These are phyloP conservation scores for Dasypus novemcinctus DNA, from an alignment of 2,113 vertebrate genomes.

Conservation along the genomic window DNA sequence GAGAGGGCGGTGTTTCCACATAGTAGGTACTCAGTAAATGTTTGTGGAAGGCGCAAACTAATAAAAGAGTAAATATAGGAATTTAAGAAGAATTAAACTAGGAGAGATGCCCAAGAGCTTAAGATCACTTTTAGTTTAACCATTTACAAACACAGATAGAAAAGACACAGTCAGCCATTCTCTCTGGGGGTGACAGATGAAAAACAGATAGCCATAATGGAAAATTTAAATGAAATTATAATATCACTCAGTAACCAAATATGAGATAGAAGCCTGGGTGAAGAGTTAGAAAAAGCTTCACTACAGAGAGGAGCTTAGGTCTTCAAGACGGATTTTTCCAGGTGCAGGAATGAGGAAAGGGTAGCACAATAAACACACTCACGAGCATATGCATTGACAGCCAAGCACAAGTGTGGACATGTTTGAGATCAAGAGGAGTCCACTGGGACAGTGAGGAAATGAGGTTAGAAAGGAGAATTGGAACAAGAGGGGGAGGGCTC, in stretches of 20 bases:
- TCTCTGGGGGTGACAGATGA: not conserved
- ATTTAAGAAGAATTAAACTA: conserved; percentile 54
- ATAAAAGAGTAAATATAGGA: conserved; percentile 30
- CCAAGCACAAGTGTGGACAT: rapidly evolving
- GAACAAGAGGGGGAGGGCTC: not conserved
- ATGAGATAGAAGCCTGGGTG: not conserved
- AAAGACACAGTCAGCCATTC: not conserved
- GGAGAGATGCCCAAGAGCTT: conserved; percentile 29
- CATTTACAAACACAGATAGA: conserved; percentile 36
- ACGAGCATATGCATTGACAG: not conserved
- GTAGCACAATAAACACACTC: not conserved
- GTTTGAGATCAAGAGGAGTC: not conserved
- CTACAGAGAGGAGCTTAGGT: not conserved
- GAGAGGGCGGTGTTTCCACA: not conserved
- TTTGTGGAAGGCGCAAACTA: conserved; percentile 32
- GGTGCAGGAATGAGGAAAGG: not conserved
- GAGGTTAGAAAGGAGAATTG: not conserved
- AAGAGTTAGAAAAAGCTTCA: not conserved
- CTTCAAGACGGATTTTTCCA: not conserved
- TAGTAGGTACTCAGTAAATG: conserved; percentile 62
- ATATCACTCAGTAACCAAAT: not conserved
- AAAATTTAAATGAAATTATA: conserved; percentile 46
- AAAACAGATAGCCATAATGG: not conserved
- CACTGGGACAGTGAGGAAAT: rapidly evolving
- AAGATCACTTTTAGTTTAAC: conserved; percentile 47